Conservation (phyloP, 2,113 vertebrate species). For the Grammomys surdaster region DNA sequence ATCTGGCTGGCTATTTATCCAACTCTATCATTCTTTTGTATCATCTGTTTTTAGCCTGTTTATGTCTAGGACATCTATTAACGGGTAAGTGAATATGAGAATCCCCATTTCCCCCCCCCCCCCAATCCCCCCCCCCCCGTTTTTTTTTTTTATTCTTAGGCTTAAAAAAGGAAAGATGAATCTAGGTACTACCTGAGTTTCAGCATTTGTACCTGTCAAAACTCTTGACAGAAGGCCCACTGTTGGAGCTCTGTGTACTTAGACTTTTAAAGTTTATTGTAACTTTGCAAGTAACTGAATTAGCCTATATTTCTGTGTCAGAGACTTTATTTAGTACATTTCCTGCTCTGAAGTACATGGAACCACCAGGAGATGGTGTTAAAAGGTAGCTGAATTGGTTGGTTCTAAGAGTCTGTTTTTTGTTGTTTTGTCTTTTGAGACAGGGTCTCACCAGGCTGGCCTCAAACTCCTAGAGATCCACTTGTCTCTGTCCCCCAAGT, state of each 20-base stretch:
- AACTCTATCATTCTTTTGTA: conserved; percentile 97
- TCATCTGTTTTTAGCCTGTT: conserved; percentile 96
- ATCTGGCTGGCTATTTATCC: conserved; percentile 97
- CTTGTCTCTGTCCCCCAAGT: not conserved
- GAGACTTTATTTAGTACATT: not conserved
- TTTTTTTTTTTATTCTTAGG: not conserved
- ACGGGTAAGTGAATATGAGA: conserved; percentile 91
- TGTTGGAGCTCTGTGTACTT: not conserved
- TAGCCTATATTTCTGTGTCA: not conserved
- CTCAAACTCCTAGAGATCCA: not conserved
- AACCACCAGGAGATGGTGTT: not conserved
- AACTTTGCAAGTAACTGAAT: not conserved
- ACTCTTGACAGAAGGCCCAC: not conserved
- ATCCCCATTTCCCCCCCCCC: not conserved
- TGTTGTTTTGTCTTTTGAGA: not conserved
- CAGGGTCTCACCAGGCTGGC: not conserved
- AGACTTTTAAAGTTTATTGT: not conserved
- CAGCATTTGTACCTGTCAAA: not conserved
- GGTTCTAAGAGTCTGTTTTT: not conserved
- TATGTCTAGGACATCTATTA: conserved; percentile 98
- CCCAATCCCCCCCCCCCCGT: not conserved
- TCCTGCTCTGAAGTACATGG: not conserved
- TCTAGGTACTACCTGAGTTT: not conserved
- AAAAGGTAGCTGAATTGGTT: not conserved
- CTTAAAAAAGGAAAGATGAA: conserved; percentile 45